Conservation (phyloP, 2,888 invertebrate species). For the Perizoma affinitatum region DNA sequence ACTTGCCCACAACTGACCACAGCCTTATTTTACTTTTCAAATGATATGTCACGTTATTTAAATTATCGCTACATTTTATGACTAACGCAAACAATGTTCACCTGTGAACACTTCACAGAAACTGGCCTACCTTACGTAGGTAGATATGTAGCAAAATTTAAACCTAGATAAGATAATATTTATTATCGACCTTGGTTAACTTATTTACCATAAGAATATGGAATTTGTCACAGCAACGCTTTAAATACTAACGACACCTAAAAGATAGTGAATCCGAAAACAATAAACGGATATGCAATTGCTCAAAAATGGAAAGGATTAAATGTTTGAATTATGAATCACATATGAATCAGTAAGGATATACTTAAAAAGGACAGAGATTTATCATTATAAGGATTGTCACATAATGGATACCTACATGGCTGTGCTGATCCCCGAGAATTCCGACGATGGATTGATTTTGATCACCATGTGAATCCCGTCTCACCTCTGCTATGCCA, state of each 20-base stretch:
- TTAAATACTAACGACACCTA: conserved; percentile 7
- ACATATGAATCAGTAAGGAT: conserved; percentile 27
- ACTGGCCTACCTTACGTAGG: conserved; percentile 52
- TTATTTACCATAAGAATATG: conserved; percentile 19
- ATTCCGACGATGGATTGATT: conserved; percentile 80
- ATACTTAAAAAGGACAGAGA: conserved; percentile 24
- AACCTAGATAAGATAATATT: conserved; percentile 67
- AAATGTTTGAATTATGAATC: conserved; percentile 19
- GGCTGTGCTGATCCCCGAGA: conserved; percentile 79
- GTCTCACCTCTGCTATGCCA: conserved; percentile 51
- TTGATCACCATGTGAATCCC: conserved; percentile 72
- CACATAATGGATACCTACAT: conserved; percentile 65
- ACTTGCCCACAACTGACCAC: conserved; percentile 40
- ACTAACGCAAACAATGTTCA: conserved; percentile 56
- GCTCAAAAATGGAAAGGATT: conserved; percentile 1
- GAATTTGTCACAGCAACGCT: conserved; percentile 1
- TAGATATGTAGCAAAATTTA: conserved; percentile 47
- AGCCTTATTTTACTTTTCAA: conserved; percentile 37
- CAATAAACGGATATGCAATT: conserved; percentile 1
- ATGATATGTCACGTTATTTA: conserved; percentile 50
- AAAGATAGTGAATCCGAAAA: conserved; percentile 5
- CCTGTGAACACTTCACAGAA: conserved; percentile 54
- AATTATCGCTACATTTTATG: conserved; percentile 42
- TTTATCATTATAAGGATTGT: conserved; percentile 13
- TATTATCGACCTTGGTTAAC: conserved; percentile 44